These are phyloP conservation scores for Cottoperca gobio DNA, from an alignment of 2,797 vertebrate species.

Conservation along the genomic window DNA sequence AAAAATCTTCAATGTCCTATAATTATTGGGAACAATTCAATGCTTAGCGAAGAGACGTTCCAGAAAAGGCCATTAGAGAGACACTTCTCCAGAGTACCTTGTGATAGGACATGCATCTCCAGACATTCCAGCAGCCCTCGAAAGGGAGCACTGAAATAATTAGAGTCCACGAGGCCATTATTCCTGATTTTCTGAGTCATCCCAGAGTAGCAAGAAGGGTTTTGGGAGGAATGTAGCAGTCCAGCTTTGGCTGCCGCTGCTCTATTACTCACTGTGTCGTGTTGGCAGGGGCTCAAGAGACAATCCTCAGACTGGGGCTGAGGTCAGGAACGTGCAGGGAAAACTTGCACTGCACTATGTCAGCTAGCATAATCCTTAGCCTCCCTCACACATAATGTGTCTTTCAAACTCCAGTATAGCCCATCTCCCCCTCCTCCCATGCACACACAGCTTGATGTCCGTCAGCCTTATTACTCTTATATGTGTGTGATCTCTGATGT, in stretches of 20 bases:
- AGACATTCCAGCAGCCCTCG: conserved; percentile 50
- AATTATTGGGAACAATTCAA: conserved; percentile 7
- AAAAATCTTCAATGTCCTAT: not conserved
- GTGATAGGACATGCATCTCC: conserved; percentile 40
- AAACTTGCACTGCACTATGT: conserved; percentile 53
- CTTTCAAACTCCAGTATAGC: conserved; percentile 20
- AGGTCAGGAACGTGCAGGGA: conserved; percentile 71
- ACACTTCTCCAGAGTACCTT: conserved; percentile 38
- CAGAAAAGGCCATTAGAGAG: conserved; percentile 26
- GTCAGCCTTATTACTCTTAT: conserved; percentile 35
- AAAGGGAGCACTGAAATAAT: conserved; percentile 30
- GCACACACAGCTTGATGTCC: conserved; percentile 46
- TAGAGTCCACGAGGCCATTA: conserved; percentile 27
- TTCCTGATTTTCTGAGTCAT: conserved; percentile 62
- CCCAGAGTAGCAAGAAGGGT: conserved; percentile 40
- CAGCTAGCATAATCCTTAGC: conserved; percentile 41
- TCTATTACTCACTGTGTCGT: conserved; percentile 73
- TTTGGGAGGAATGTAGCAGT: conserved; percentile 62
- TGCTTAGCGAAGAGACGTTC: conserved; percentile 29
- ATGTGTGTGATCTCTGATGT: conserved; percentile 44
- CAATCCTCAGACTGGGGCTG: conserved; percentile 66
- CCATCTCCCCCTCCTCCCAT: too few relatives aligned
- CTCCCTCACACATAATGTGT: conserved; percentile 15
- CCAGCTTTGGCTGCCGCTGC: conserved; percentile 54
- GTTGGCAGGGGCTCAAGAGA: conserved; percentile 68